Base-by-base conservation (phyloP, 2,797 vertebrate genomes). In the Ctenopoma kingsleyae region DNA sequence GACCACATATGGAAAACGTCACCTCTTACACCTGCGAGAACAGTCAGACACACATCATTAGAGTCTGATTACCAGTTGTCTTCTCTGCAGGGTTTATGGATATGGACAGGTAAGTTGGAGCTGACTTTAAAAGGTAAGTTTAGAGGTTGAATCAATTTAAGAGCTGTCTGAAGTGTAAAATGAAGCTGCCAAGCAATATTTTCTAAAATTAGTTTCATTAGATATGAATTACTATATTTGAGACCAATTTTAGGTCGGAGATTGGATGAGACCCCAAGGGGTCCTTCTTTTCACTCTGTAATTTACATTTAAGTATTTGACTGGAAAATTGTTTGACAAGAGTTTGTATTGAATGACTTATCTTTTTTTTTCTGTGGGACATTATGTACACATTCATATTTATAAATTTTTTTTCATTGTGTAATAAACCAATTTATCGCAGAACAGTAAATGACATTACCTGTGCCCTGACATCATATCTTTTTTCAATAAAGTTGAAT, bases 401-500 rank as follows among this genome's bases (percentile, higher is more conserved):
- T 41, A 56, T 40, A 50, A 19, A 64, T 4, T 58, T 38, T 25
- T 50, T 67, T 78, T 72, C 36, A 78, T 5, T 35, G 47, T 66
- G 32, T 67, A 67, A 55, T 62, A 7, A 74, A 60, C 8, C 54
- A 0, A 46, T 74, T 87, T 61, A 61, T 86, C 56, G n/a, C 51
- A 20, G 67, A 68, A 44, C 54, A 62, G 3, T 23, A 32, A 55
- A 74, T 44, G 36, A 61, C 15, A 56, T 71, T 52, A 36, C 20
- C 9, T 27, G 32, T 60, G 43, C 47, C 4, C 46, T 73, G 54
- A 70, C 66, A 30, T 71, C 65, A 71, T 52, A 20, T 61, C 3
- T 68, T 16, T 62, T 69, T 68, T 82, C 48, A 93, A 93, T 93
- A 93, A 93, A 93, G 63, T 22, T 59, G 43, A 68, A 75, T 16